Conservation (phyloP, 2,113 vertebrate species). For the Diadophis punctatus region DNA sequence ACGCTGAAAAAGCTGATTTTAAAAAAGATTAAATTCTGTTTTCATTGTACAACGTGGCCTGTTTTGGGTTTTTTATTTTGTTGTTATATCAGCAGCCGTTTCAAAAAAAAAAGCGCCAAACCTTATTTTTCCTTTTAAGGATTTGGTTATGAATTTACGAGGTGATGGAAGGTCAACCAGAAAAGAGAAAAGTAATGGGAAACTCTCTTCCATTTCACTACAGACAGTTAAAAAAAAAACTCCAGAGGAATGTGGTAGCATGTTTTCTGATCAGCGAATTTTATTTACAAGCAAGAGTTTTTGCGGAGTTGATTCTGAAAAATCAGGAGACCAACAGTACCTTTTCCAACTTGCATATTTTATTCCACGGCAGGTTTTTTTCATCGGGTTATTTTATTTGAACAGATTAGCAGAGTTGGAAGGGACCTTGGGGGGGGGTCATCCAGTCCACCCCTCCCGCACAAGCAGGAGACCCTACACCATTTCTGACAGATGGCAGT, state of each 20-base stretch:
- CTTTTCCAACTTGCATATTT: background rate
- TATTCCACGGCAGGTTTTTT: background rate
- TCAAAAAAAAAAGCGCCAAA: background rate
- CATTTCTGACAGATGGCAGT: no score
- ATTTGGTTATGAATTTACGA: background rate
- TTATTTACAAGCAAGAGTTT: background rate
- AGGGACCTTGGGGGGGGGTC: no score
- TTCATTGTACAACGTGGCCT: background rate
- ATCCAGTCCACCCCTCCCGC: no score
- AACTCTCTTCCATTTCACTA: background rate
- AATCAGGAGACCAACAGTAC: background rate
- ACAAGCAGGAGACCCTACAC: no score
- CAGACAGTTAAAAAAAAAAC: background rate
- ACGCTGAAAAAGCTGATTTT: background rate
- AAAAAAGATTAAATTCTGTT: background rate
- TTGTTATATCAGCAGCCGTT: background rate
- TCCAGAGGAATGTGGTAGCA: background rate
- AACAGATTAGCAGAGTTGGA: no score
- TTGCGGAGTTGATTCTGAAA: background rate
- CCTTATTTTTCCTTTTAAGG: background rate
- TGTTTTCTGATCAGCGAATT: background rate
- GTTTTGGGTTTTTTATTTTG: background rate
- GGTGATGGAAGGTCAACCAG: background rate
- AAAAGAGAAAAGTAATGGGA: background rate
- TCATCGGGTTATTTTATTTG: background rate